Percentiles rank a stretch among this genome's conserved stretches.
Conservation (phyloP, 2,888 invertebrate genomes). For the Thelaira solivaga region DNA sequence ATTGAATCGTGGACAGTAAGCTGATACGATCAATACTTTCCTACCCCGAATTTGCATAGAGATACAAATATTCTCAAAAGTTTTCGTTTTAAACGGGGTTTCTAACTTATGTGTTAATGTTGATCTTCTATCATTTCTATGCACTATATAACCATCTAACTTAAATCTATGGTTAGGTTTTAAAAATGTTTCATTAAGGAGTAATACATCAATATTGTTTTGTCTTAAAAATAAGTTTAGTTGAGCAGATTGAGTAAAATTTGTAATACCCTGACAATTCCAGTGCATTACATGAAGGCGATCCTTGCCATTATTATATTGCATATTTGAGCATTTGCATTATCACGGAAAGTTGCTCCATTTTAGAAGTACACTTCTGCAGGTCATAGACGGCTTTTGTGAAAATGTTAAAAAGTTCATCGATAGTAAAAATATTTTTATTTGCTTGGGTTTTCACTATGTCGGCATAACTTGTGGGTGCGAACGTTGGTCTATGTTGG, state of each 20-base stretch:
- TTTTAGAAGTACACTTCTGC: neutral
- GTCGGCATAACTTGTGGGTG: neutral
- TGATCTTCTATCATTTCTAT: constrained; percentile 10
- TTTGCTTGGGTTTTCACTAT: neutral
- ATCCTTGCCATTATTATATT: neutral
- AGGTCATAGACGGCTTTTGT: neutral
- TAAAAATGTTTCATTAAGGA: constrained; percentile 9
- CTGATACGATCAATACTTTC: neutral
- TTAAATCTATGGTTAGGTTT: constrained; percentile 4
- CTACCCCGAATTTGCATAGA: neutral
- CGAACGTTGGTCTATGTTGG: neutral
- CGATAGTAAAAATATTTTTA: neutral
- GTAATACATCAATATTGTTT: neutral
- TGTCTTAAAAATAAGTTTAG: neutral
- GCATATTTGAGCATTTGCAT: constrained; percentile 17
- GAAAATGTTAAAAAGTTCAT: constrained; percentile 12
- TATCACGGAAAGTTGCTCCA: neutral
- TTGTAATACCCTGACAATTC: neutral
- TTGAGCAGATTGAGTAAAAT: neutral
- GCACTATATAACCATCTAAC: neutral
- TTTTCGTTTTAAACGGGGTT: neutral
- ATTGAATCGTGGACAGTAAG: constrained; percentile 9
- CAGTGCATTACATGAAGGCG: constrained; percentile 3
- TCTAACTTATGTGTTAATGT: neutral
- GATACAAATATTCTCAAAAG: neutral